These are phyloP conservation scores for Sebastes diploproa DNA, from an alignment of 2,797 vertebrate genomes.

Conservation along the genomic window DNA sequence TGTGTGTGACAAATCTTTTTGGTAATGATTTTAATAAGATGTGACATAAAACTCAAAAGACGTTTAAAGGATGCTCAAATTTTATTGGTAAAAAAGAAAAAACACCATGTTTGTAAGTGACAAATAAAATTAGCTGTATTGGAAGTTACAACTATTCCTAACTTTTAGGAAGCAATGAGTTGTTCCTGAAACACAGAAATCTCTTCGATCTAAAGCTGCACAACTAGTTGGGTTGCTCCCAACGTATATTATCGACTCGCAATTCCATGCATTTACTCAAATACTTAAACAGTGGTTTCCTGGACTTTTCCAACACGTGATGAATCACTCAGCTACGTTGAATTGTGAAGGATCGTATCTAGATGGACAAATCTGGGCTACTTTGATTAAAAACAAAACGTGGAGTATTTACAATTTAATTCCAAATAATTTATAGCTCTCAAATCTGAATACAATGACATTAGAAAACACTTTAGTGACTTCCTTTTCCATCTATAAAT, in stretches of 20 bases:
- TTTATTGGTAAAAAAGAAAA: constrained; percentile 68
- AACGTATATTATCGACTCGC: neutral
- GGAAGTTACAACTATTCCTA: constrained; percentile 4
- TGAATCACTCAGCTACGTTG: constrained; percentile 31
- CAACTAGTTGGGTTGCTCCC: constrained; percentile 2
- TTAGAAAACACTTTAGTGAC: constrained; percentile 73
- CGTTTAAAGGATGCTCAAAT: constrained; percentile 56
- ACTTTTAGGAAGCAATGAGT: constrained; percentile 26
- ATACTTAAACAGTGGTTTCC: constrained; percentile 38
- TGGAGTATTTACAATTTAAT: constrained; percentile 65
- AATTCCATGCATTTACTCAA: constrained; percentile 44
- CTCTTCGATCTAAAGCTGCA: constrained; percentile 19
- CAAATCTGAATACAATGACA: constrained; percentile 69
- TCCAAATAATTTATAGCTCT: constrained; percentile 73
- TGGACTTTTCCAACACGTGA: constrained; percentile 34
- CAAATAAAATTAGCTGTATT: constrained; percentile 40
- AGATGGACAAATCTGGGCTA: constrained; percentile 41
- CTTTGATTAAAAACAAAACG: constrained; percentile 55
- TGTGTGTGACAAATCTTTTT: constrained; percentile 27
- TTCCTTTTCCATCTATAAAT: constrained; percentile 77
- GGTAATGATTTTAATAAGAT: constrained; percentile 16
- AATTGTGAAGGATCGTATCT: constrained; percentile 42
- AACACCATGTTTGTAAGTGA: constrained; percentile 42
- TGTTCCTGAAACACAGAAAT: constrained; percentile 45
- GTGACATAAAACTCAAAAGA: constrained; percentile 42